A percentile compares a stretch with the other conserved stretches of the same genome.
These are phyloP conservation scores for Aethes cnicana DNA, from an alignment of 2,888 invertebrate genomes.

Conservation along the genomic window DNA sequence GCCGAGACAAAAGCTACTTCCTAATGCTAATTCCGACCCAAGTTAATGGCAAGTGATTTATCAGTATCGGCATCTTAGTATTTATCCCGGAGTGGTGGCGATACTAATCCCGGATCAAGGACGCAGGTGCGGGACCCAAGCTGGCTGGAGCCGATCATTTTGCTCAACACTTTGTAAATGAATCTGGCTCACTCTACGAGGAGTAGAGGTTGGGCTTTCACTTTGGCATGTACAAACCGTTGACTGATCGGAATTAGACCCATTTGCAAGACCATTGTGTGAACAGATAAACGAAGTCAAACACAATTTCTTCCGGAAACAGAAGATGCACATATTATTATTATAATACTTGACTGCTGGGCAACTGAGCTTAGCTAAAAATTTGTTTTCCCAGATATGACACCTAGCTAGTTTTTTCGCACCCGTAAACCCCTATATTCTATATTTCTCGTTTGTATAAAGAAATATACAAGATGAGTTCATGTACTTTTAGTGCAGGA, in stretches of 20 bases:
- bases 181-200: conserved; percentile 40
- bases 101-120: conserved; percentile 58
- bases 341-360: too few relatives aligned
- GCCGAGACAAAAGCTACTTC: conserved; percentile 22
- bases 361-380: too few relatives aligned
- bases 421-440: too few relatives aligned
- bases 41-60: conserved; percentile 63
- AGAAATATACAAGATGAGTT: too few relatives aligned
- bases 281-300: too few relatives aligned
- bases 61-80: conserved; percentile 61
- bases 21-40: conserved; percentile 49
- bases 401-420: too few relatives aligned
- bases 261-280: conserved; percentile 7
- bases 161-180: conserved; percentile 46
- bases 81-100: conserved; percentile 51
- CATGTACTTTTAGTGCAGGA: too few relatives aligned
- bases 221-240: conserved; percentile 37
- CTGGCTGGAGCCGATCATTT: conserved; percentile 58
- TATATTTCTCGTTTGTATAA: too few relatives aligned
- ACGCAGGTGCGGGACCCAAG: conserved; percentile 56
- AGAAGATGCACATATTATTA: too few relatives aligned
- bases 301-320: too few relatives aligned
- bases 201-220: conserved; percentile 37
- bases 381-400: too few relatives aligned
- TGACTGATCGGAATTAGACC: conserved; percentile 20